Base-by-base conservation (phyloP, 2,113 vertebrate genomes). In the Chaetodon trifascialis region DNA sequence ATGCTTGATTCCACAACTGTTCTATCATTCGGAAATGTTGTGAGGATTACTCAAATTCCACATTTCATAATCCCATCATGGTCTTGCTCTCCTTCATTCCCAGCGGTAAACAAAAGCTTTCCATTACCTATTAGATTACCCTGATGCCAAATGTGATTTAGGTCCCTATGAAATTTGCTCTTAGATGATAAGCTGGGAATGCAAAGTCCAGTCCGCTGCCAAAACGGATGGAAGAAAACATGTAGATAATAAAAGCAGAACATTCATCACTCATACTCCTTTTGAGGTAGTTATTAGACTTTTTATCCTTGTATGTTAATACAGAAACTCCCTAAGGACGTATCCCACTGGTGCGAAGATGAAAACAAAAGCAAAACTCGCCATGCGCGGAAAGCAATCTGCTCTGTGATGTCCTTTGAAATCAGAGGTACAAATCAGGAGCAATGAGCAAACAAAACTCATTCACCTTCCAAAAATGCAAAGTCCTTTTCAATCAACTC, bases 141-240 rank as follows among this genome's bases (percentile, higher is more conserved):
- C 34, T 36, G 64, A 86, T 87, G 85, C 81, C 80, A 90, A 92
- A 93, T 90, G 74, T 73, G 76, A 93, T 93, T 92, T 88, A 63
- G 76, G 55, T 70, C 79, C 70, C 76, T 84, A 80, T 76, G 54
- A 76, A 85, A 89, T 90, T 87, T 87, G 87, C 81, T 80, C 76
- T 88, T 30, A 79, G 76, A 82, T 72, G 82, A 86, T 86, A 85
- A 87, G 73, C 65, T 79, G 65, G 82, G 66, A 80, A 87, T 70
- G 78, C 55, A 25, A 44, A 73, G 52, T 67, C 36, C 73, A 63
- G 56, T 67, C 63, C 14, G 19, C 51, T 80, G 80, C 60, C 72
- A 88, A 79, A 75, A 34, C 44, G 55, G 46, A 66, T 80, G 44
- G 5, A 58, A 78, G 73, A 73, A 82, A 75, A 74, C 42, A n/a